Evolutionary conservation across 1,140 invertebrate genomes (phyloP).

Genomic region (Macrotrachela quadricornifera): DNA sequence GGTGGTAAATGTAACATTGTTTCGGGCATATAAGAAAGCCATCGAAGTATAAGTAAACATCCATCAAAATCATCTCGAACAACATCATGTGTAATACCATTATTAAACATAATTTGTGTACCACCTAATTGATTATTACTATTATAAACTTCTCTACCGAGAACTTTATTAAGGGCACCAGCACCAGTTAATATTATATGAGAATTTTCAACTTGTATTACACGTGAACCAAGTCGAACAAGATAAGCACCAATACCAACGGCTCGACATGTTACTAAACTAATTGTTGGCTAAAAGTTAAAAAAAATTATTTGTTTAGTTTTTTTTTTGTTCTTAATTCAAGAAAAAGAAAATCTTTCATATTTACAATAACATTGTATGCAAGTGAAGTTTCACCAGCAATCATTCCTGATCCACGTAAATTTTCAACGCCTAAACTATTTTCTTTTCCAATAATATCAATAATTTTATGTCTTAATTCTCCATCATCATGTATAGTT

Average conservation of each 20-base stretch:
- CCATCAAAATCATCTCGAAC: conserved; percentile 75
- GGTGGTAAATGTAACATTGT: conserved; percentile 19
- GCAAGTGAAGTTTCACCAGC: conserved; percentile 88
- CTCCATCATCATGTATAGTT: conserved; percentile 75
- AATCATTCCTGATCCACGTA: conserved; percentile 82
- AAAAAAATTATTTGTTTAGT: too few species aligned
- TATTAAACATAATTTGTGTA: conserved; percentile 87
- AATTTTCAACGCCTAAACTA: conserved; percentile 82
- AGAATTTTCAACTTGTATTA: conserved; percentile 93
- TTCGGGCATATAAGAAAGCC: conserved; percentile 41
- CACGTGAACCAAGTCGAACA: conserved; percentile 67
- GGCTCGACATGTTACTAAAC: conserved; percentile 70
- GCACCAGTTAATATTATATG: conserved; percentile 95
- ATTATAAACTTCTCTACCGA: conserved; percentile 83
- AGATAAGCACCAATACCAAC: conserved; percentile 96
- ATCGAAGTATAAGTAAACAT: conserved; percentile 53
- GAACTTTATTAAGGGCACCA: conserved; percentile 72
- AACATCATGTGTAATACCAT: conserved; percentile 78
- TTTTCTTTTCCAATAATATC: conserved; percentile 87
- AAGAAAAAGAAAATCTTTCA: too few species aligned
- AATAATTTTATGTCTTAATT: conserved; percentile 75
- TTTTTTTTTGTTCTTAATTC: too few species aligned
- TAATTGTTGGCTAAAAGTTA: conserved; percentile 95
- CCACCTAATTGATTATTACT: conserved; percentile 94
- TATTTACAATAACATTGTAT: conserved; percentile 68